These are phyloP conservation scores for Chrysocyon brachyurus DNA, from an alignment of 2,797 vertebrate genomes.

Conservation along the genomic window DNA sequence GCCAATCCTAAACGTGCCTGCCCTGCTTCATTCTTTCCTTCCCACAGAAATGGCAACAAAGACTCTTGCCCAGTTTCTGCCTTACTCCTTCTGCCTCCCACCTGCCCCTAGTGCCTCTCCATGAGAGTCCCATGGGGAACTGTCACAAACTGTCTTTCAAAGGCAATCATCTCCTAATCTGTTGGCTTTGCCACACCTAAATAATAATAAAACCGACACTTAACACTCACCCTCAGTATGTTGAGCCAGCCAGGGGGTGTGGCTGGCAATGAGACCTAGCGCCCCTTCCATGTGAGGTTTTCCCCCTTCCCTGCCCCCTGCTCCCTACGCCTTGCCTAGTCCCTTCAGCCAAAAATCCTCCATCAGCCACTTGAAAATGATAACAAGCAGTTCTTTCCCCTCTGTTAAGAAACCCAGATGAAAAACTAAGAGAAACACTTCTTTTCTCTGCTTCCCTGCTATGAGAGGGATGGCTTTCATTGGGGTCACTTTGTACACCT, in stretches of 20 bases:
- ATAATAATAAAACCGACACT: not conserved
- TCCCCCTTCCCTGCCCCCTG: too few species aligned
- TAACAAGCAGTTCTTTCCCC: not conserved
- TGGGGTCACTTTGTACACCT: not conserved
- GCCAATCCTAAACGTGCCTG: not conserved
- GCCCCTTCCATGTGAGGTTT: accelerated
- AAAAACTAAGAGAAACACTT: not conserved
- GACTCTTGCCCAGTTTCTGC: too few species aligned
- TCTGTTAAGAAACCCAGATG: not conserved
- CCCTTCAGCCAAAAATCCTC: not conserved
- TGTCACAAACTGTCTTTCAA: not conserved
- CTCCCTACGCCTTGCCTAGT: not conserved
- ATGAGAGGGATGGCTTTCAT: not conserved
- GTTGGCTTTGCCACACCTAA: not conserved
- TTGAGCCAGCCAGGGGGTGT: not conserved
- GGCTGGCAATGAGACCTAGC: accelerated
- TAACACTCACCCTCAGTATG: not conserved
- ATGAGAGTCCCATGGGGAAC: not conserved
- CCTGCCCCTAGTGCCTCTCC: not conserved
- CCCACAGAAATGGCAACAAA: not conserved
- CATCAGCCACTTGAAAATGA: not conserved
- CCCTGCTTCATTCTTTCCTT: not conserved
- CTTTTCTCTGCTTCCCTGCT: not conserved
- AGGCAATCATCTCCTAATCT: not conserved
- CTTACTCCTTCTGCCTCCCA: not conserved